Conservation (phyloP, 2,797 vertebrate species). For the Monodelphis domestica region DNA sequence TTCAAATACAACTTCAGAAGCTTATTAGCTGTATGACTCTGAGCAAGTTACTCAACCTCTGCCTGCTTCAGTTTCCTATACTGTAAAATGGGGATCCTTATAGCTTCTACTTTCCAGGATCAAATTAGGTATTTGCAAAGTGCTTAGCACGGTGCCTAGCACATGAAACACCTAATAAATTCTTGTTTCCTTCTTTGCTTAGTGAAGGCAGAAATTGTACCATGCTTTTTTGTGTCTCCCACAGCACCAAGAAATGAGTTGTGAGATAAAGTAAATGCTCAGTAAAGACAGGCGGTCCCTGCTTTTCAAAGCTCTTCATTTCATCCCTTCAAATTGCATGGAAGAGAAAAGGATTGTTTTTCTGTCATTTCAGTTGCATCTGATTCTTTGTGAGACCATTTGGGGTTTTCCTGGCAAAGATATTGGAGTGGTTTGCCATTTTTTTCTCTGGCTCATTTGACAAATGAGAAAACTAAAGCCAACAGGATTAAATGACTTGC, state of each 20-base stretch:
- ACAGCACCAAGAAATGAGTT: neutral
- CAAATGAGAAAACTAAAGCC: neutral
- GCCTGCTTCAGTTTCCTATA: too few species aligned
- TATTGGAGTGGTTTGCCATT: neutral
- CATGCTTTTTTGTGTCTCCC: neutral
- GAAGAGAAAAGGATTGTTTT: neutral
- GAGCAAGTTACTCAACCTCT: too few species aligned
- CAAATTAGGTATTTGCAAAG: too few species aligned
- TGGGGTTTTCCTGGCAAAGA: neutral
- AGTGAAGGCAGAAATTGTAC: neutral
- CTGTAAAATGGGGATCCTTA: too few species aligned
- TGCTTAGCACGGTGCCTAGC: too few species aligned
- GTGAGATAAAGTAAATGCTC: neutral
- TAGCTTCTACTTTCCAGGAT: too few species aligned
- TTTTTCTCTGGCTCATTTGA: neutral
- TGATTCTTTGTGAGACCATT: too few species aligned
- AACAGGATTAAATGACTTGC: neutral
- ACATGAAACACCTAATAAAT: neutral
- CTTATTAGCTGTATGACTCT: too few species aligned
- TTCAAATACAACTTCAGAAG: too few species aligned
- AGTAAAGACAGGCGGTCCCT: neutral
- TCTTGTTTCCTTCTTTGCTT: neutral
- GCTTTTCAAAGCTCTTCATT: neutral
- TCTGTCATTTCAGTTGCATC: neutral
- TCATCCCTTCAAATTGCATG: neutral